Evolutionary conservation across 1,140 invertebrate species (phyloP).

Genomic region (Drosophila tani): DNA sequence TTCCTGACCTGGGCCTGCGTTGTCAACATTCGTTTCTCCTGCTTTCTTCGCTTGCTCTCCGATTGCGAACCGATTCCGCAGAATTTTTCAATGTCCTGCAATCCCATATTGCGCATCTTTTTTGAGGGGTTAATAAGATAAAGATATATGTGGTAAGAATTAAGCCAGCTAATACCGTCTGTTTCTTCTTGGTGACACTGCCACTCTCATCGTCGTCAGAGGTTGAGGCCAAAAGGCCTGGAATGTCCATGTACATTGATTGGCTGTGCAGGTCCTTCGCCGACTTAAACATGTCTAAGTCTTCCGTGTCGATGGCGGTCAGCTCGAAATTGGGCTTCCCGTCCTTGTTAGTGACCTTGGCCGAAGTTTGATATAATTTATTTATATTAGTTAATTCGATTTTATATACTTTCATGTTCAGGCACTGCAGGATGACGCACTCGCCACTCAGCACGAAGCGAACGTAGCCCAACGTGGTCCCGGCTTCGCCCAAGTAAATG

Average conservation of each 20-base stretch:
- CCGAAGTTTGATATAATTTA: not conserved
- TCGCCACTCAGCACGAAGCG: conserved; percentile 80
- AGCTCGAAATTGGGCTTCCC: conserved; percentile 5
- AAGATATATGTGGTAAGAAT: too few species aligned
- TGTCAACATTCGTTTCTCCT: not conserved
- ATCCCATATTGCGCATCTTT: conserved; percentile 56
- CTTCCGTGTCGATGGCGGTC: conserved; percentile 5
- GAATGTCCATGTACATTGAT: not conserved
- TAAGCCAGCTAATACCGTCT: conserved; percentile 12
- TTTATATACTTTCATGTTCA: conserved; percentile 58
- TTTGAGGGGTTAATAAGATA: not conserved
- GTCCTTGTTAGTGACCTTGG: not conserved
- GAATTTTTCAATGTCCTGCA: conserved; percentile 37
- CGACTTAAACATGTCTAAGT: conserved; percentile 3
- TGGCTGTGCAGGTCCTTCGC: not conserved
- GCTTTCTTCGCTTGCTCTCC: not conserved
- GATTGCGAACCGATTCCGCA: conserved; percentile 4
- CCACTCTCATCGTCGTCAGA: not conserved
- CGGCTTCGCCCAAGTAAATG: conserved; percentile 72
- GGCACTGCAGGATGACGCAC: conserved; percentile 75
- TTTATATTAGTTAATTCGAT: conserved; percentile 10
- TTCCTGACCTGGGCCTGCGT: conserved; percentile 7
- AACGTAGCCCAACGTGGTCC: conserved; percentile 45
- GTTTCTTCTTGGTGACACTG: conserved; percentile 38
- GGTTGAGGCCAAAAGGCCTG: conserved; percentile 17